A percentile compares a stretch with the other conserved stretches of the same genome.
Evolutionary conservation across 2,797 vertebrate genomes (phyloP).

Genomic region (Enteromius paludinosus): DNA sequence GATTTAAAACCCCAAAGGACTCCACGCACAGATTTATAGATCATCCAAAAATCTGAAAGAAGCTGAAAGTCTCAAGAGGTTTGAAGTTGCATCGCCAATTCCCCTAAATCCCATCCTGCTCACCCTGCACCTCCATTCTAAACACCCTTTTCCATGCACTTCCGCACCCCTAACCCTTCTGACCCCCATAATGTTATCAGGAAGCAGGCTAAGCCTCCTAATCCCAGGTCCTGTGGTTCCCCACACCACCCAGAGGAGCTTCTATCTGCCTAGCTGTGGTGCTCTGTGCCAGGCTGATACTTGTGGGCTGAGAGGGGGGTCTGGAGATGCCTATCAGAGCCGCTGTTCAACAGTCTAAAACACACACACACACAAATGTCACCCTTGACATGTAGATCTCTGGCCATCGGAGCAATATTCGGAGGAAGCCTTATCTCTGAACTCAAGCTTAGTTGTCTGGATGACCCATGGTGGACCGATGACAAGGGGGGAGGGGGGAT

Average conservation of each 20-base stretch:
- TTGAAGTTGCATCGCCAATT: conserved; percentile 18
- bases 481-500: conserved; percentile 52
- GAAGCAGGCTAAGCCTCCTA: conserved; percentile 72
- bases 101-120: conserved; percentile 17
- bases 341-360: conserved; percentile 49
- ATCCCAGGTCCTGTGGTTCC: conserved; percentile 65
- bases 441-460: conserved; percentile 76
- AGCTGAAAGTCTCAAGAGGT: not conserved
- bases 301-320: conserved; percentile 60
- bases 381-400: conserved; percentile 67
- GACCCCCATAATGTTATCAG: conserved; percentile 75
- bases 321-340: conserved; percentile 60
- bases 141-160: conserved; percentile 17
- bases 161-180: conserved; percentile 57
- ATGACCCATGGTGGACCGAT: conserved; percentile 74
- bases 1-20: conserved; percentile 17
- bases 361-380: conserved; percentile 54
- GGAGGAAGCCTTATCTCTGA: conserved; percentile 76
- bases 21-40: not conserved
- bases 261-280: conserved; percentile 77
- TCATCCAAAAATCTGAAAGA: not conserved
- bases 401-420: conserved; percentile 73
- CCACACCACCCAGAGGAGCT: conserved; percentile 69
- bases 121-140: conserved; percentile 40
- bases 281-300: conserved; percentile 80